These are phyloP conservation scores for Odontocolon sp. DNA, from an alignment of 2,888 invertebrate genomes.

Conservation along the genomic window DNA sequence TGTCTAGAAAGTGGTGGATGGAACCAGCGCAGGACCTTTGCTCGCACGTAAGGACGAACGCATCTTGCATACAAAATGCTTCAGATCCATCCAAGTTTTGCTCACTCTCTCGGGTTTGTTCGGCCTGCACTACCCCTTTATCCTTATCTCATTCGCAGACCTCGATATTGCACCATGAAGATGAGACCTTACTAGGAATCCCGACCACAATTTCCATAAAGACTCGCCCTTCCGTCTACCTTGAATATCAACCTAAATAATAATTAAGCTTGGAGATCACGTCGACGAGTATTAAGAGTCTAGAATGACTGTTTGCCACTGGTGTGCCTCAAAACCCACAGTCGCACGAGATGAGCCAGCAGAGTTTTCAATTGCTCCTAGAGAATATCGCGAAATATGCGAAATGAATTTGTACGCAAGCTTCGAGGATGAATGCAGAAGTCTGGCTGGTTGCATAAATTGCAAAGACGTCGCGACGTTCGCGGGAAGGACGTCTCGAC, in stretches of 20 bases:
- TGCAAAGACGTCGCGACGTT: slow-evolving; percentile 28
- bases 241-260: slow-evolving; percentile 38
- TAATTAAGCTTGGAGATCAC: slow-evolving; percentile 41
- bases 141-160: slow-evolving; percentile 17
- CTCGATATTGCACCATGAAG: slow-evolving; percentile 7
- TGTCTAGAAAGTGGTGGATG: slow-evolving; percentile 47
- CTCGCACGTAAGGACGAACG: slow-evolving; percentile 50
- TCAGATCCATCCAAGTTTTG: not conserved
- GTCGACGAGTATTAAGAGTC: slow-evolving; percentile 18
- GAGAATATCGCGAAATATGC: slow-evolving; percentile 40
- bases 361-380: slow-evolving; percentile 22
- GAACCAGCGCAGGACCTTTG: no score
- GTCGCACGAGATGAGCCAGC: slow-evolving; percentile 1
- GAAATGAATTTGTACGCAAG: slow-evolving; percentile 42
- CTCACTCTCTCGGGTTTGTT: not conserved
- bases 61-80: slow-evolving; percentile 52
- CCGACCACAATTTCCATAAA: slow-evolving; percentile 37
- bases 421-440: not conserved
- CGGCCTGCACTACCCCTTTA: slow-evolving; percentile 7
- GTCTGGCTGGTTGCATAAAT: slow-evolving; percentile 31
- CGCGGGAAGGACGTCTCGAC: not conserved
- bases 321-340: no score
- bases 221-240: slow-evolving; percentile 7
- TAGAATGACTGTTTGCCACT: slow-evolving; percentile 5
- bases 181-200: slow-evolving; percentile 19